These are phyloP conservation scores for Carcharodon carcharias DNA, from an alignment of 2,797 vertebrate genomes.

Conservation along the genomic window DNA sequence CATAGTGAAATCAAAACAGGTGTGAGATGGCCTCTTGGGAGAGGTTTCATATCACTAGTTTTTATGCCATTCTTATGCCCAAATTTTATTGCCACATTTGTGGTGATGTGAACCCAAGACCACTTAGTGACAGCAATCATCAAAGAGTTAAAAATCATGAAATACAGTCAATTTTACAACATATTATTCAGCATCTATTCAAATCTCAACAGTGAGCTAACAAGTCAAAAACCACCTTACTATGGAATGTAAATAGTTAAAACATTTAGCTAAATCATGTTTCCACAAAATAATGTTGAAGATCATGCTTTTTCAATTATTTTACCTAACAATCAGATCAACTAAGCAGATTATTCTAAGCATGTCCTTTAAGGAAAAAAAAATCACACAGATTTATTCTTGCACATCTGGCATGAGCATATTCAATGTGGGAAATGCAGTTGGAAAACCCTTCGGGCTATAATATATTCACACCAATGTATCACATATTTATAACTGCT, in stretches of 20 bases:
- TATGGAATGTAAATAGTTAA: neutral
- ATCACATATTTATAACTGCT: constrained; percentile 38
- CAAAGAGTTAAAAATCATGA: neutral
- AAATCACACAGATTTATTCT: constrained; percentile 28
- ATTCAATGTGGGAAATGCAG: constrained; percentile 22
- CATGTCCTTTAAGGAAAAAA: constrained; percentile 4
- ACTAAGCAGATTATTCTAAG: neutral
- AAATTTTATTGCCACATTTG: neutral
- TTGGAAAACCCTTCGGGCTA: constrained; percentile 33
- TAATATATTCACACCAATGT: constrained; percentile 37
- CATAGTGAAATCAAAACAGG: neutral
- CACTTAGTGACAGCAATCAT: neutral
- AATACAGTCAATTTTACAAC: neutral
- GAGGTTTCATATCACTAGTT: neutral
- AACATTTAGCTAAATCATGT: neutral
- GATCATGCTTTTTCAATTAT: neutral
- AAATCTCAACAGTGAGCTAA: neutral
- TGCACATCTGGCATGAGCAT: constrained; percentile 32
- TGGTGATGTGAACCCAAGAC: neutral
- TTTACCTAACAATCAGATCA: neutral
- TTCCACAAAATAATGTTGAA: neutral
- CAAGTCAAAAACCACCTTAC: neutral
- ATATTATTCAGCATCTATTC: neutral
- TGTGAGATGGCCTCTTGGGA: neutral
- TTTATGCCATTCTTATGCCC: neutral